Evolutionary conservation across 37 sponge, comb jelly and placozoan species (phyloP).

Genomic region (Mnemiopsis leidyi): DNA sequence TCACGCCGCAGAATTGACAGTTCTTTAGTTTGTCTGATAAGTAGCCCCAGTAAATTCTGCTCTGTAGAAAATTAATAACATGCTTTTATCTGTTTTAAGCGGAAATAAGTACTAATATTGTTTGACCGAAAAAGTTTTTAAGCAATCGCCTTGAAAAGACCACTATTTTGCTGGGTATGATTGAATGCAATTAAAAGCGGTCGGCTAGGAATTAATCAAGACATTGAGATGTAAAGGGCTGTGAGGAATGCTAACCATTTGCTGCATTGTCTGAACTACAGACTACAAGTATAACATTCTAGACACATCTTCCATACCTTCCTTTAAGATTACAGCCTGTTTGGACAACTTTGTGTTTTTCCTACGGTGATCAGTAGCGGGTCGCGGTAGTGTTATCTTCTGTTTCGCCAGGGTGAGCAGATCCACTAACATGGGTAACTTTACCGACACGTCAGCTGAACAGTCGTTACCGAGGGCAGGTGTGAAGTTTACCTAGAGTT

Average conservation of each 20-base stretch:
- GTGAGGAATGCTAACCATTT: not conserved
- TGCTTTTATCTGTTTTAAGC: not conserved
- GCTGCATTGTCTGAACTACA: not conserved
- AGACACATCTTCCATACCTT: too few relatives aligned
- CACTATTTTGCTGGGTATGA: too few relatives aligned
- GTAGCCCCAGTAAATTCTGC: conserved; percentile 6
- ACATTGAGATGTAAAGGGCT: not conserved
- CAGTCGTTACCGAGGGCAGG: conserved; percentile 63
- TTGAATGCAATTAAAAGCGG: too few relatives aligned
- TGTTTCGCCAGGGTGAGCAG: conserved; percentile 1
- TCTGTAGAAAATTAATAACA: not conserved
- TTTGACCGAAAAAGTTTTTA: too few relatives aligned
- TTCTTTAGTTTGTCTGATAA: conserved; percentile 24
- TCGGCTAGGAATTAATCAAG: not conserved
- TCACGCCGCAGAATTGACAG: conserved; percentile 11
- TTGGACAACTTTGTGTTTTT: not conserved
- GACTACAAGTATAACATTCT: not conserved
- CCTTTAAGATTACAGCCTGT: not conserved
- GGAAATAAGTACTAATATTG: too few relatives aligned
- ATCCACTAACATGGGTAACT: conserved; percentile 43
- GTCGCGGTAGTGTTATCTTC: conserved; percentile 35
- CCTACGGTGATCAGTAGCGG: conserved; percentile 4
- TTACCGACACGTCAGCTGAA: conserved; percentile 33
- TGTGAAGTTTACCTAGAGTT: conserved; percentile 57
- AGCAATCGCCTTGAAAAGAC: too few relatives aligned